phyloP scores from a whole-genome alignment of 2,888 invertebrate genomes.

The Scaptomyza parva region DNA sequence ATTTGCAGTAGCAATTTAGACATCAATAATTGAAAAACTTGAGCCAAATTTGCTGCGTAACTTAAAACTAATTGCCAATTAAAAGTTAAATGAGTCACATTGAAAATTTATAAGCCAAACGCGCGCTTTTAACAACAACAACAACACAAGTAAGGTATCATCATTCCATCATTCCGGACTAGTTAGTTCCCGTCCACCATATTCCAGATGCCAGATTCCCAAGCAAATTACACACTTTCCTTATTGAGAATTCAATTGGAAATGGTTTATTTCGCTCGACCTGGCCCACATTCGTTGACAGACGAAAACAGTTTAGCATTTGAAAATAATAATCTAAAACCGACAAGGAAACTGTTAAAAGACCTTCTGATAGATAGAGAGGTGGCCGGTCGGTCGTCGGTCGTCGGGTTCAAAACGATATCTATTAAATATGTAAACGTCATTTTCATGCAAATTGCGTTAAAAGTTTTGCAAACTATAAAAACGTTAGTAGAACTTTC shows the following conservation, averaged over 20 bases:
- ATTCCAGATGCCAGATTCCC: conserved; percentile 31
- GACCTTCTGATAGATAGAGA: conserved; percentile 10
- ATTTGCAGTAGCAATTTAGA: conserved; percentile 41
- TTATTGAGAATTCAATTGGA: conserved; percentile 28
- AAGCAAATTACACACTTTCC: conserved; percentile 35
- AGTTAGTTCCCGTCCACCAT: conserved; percentile 25
- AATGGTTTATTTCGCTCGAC: conserved; percentile 18
- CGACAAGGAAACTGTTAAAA: conserved; percentile 15
- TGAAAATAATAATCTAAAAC: conserved; percentile 18
- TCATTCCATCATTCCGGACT: neutral
- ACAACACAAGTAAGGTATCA: conserved; percentile 21
- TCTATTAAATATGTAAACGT: conserved; percentile 22
- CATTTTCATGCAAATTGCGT: conserved; percentile 41
- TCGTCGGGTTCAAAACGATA: conserved; percentile 13
- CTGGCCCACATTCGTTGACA: conserved; percentile 27
- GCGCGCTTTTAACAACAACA: conserved; percentile 9
- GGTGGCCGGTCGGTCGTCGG: no score
- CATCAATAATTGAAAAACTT: conserved; percentile 64
- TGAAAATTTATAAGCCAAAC: conserved; percentile 53
- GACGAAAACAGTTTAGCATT: neutral
- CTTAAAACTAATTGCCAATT: conserved; percentile 61
- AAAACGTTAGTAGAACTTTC: conserved; percentile 13
- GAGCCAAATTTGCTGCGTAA: conserved; percentile 56
- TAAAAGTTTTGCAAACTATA: conserved; percentile 14
- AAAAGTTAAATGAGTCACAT: conserved; percentile 61